Evolutionary conservation across 2,113 vertebrate species (phyloP).

Genomic region (Bujurquina vittata): DNA sequence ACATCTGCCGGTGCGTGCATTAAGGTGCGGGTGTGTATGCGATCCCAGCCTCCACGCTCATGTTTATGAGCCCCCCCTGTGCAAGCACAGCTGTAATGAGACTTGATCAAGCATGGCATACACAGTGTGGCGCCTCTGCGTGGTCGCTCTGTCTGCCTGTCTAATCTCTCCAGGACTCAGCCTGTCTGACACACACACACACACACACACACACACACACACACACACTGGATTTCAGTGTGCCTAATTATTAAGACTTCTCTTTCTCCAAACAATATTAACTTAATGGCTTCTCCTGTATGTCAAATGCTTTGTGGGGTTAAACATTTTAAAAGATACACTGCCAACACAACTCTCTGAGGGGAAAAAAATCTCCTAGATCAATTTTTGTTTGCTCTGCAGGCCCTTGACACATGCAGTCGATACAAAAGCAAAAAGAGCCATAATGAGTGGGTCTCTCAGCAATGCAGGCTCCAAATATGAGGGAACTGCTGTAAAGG

Average conservation of each 20-base stretch:
- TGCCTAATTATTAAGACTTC: not conserved
- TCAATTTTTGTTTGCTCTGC: not conserved
- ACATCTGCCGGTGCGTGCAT: conserved; percentile 18
- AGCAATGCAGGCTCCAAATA: not conserved
- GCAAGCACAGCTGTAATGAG: conserved; percentile 60
- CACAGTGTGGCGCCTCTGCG: conserved; percentile 15
- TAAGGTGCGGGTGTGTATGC: conserved; percentile 4
- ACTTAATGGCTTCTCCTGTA: not conserved
- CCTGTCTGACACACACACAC: too few species aligned
- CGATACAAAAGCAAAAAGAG: not conserved
- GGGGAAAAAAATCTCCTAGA: not conserved
- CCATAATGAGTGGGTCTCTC: not conserved
- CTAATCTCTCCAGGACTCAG: conserved; percentile 14
- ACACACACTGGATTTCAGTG: not conserved
- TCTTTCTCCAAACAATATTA: not conserved
- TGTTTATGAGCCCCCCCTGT: conserved; percentile 49
- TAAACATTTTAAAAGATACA: not conserved
- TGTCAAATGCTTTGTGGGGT: not conserved
- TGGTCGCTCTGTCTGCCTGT: conserved; percentile 10
- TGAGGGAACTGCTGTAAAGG: not conserved
- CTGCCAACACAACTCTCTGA: not conserved
- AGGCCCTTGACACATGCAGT: not conserved
- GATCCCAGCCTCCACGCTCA: not conserved
- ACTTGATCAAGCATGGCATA: conserved; percentile 59
- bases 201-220: not conserved